Base-by-base conservation (phyloP, 2,888 invertebrate species). In the Bugulina stolonifera region DNA sequence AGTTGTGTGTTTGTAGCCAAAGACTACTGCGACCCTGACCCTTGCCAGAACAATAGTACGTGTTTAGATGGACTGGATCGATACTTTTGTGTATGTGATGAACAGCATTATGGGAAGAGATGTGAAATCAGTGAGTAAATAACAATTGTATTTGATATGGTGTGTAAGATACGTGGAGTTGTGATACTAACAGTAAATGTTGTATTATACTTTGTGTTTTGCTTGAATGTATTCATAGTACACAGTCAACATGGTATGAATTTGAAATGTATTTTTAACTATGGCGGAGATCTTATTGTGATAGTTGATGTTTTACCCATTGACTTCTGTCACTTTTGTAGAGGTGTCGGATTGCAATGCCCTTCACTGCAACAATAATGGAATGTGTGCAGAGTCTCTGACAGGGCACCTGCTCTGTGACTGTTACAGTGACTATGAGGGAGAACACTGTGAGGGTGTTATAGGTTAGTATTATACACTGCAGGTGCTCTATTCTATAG, bases 61-160 rank as follows among this genome's bases (percentile, higher is more conserved):
- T 64, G 64, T n/a, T 10, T 64, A 10, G 27, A 64, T 64, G 64
- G 64, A 32, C 64, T 64, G 32, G 64, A 64, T 34, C 29, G 64
- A 32, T 64, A 64, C n/a, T 64, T 64, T 27, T 64, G 64, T 27
- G 3, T 64, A n/a, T 64, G 64, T 32, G n/a, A 64, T 32, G 14
- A 22, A 32, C 10, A 14, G 18, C 34, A 64, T 64, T 64, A 64
- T 64, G 64, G 64, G 18, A 64, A 10, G 3, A 14, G 32, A 27
- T 64, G 64, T 64, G 64, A 64, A 10, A 64, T 14, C 25, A 25
- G 64, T 64, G 5, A 64, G 64, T 64, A 32, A n/a, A n/a, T n/a
- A n/a, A n/a, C n/a, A n/a, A n/a, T n/a, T n/a, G n/a, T n/a, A n/a
- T n/a, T n/a, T n/a, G n/a, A n/a, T n/a, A n/a, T n/a, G n/a, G n/a